A percentile compares a stretch with the other conserved stretches of the same genome.
Conservation (phyloP, 2,113 vertebrate genomes). For the Eptatretus burgeri region DNA sequence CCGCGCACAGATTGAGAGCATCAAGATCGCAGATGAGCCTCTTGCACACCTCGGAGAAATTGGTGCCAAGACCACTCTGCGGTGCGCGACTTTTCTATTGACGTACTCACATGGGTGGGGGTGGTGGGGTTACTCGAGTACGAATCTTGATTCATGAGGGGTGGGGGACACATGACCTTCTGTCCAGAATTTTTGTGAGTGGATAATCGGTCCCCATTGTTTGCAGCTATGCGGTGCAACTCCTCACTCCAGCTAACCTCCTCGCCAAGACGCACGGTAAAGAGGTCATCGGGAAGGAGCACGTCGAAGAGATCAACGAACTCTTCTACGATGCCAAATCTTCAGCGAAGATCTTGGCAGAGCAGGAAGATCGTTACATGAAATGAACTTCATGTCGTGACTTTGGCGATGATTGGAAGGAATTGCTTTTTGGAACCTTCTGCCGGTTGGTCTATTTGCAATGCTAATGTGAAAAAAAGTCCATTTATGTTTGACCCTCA, state of each 20-base stretch:
- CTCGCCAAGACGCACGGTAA: conserved; percentile 75
- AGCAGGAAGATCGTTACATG: conserved; percentile 92
- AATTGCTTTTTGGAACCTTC: too few relatives aligned
- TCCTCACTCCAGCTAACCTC: conserved; percentile 65
- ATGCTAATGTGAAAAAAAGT: too few relatives aligned
- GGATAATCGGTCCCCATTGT: conserved; percentile 7
- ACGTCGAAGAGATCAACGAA: conserved; percentile 91
- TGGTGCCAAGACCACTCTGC: conserved; percentile 73
- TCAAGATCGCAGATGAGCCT: conserved; percentile 63
- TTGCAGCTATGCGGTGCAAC: conserved; percentile 53
- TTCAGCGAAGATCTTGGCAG: conserved; percentile 79
- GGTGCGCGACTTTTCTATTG: conserved; percentile 19
- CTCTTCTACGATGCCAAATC: conserved; percentile 97
- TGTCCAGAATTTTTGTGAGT: too few relatives aligned
- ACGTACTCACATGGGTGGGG: too few relatives aligned
- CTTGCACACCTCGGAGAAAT: conserved; percentile 65
- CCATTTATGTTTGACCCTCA: too few relatives aligned
- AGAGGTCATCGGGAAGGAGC: conserved; percentile 64
- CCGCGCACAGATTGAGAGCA: conserved; percentile 68
- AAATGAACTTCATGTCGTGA: conserved; percentile 19
- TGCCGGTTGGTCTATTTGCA: too few relatives aligned
- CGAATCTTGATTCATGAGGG: too few relatives aligned
- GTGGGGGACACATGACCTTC: too few relatives aligned
- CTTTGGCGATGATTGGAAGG: too few relatives aligned
- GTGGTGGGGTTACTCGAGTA: too few relatives aligned